Evolutionary conservation across 2,888 invertebrate genomes (phyloP).

Genomic region (Netelia fuscicornis): DNA sequence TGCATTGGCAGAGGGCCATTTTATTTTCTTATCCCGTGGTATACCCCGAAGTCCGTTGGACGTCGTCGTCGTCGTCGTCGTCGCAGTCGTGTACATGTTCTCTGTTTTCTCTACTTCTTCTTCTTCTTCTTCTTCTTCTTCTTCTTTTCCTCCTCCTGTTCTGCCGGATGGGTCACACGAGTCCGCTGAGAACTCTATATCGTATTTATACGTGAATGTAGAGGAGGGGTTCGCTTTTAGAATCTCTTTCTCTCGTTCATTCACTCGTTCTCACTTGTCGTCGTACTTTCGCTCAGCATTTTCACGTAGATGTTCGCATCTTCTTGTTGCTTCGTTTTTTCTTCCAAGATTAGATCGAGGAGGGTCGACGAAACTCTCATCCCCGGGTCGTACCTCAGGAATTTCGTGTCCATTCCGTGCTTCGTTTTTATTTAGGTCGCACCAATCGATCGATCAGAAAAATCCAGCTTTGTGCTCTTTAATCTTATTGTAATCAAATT

Average conservation of each 20-base stretch:
- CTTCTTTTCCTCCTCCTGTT: slow-evolving; percentile 5
- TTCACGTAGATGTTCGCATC: not conserved
- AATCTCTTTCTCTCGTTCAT: slow-evolving; percentile 62
- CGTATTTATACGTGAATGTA: slow-evolving; percentile 1
- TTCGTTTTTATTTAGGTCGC: not conserved
- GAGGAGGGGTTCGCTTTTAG: slow-evolving; percentile 51
- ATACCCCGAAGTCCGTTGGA: slow-evolving; percentile 13
- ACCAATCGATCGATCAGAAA: not conserved
- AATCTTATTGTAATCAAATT: no score
- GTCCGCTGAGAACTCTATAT: slow-evolving; percentile 40
- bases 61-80: slow-evolving; percentile 18
- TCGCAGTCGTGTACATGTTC: slow-evolving; percentile 20
- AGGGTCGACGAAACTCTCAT: not conserved
- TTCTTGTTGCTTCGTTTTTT: not conserved
- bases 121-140: slow-evolving; percentile 3
- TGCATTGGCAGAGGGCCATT: slow-evolving; percentile 78
- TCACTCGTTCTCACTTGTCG: slow-evolving; percentile 34
- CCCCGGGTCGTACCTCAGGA: not conserved
- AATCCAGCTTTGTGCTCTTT: no score
- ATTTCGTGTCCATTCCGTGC: not conserved
- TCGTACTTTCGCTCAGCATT: not conserved
- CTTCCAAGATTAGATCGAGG: slow-evolving; percentile 1
- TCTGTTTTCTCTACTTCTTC: slow-evolving; percentile 23
- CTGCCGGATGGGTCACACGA: slow-evolving; percentile 22
- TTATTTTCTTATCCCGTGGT: slow-evolving; percentile 73